Percentiles rank a stretch among this genome's conserved stretches.
Evolutionary conservation across 2,113 vertebrate species (phyloP).

Genomic region (Chelonoidis abingdonii): DNA sequence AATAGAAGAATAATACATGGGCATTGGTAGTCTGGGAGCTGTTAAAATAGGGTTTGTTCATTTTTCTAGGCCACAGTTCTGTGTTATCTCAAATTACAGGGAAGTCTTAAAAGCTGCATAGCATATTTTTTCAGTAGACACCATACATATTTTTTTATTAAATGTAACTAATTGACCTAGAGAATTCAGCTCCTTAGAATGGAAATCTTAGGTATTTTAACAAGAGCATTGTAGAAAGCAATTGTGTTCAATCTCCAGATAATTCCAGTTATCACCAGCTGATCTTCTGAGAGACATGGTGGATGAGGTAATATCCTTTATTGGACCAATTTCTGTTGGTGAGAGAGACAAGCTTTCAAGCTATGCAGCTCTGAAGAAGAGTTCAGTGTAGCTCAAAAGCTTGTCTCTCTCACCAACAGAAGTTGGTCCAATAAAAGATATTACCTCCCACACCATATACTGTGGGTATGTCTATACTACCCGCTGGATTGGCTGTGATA

Average conservation of each 20-base stretch:
- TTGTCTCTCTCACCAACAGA: background rate
- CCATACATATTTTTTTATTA: background rate
- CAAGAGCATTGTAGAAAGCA: background rate
- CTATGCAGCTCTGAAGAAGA: background rate
- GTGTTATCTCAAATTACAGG: background rate
- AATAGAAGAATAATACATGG: background rate
- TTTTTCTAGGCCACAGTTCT: background rate
- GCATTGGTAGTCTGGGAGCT: background rate
- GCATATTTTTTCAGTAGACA: background rate
- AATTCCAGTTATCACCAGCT: background rate
- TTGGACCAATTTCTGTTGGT: background rate
- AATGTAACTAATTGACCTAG: background rate
- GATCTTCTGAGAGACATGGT: background rate
- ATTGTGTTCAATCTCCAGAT: background rate
- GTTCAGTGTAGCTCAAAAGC: too few relatives aligned
- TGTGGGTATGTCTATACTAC: background rate
- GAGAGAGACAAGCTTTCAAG: background rate
- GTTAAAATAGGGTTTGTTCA: background rate
- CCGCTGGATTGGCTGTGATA: too few relatives aligned
- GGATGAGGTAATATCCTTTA: background rate
- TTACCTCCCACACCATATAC: background rate
- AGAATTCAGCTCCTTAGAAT: background rate
- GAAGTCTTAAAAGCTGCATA: background rate
- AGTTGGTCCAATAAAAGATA: background rate
- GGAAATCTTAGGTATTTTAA: conserved; percentile 2